Evolutionary conservation across 2,113 vertebrate genomes (phyloP).

Genomic region (Ptilonorhynchus violaceus): DNA sequence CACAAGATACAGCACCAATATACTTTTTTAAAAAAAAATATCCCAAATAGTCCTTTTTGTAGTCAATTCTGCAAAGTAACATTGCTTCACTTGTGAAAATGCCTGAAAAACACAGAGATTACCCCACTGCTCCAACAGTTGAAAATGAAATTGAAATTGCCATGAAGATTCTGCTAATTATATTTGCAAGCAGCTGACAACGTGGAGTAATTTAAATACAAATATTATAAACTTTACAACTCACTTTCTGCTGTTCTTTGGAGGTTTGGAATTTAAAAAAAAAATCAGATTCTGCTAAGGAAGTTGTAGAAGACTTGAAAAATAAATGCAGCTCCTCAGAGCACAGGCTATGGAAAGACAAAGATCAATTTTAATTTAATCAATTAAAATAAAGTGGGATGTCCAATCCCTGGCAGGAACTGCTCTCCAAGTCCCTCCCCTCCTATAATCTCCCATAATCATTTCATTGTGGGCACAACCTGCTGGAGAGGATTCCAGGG

Average conservation of each 20-base stretch:
- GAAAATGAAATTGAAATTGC: not conserved
- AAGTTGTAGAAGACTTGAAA: not conserved
- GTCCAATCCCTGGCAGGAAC: not conserved
- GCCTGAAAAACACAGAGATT: not conserved
- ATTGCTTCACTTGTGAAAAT: not conserved
- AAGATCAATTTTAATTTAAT: not conserved
- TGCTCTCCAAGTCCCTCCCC: not conserved
- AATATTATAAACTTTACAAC: not conserved
- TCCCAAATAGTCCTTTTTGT: not conserved
- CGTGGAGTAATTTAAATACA: not conserved
- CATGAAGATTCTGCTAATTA: not conserved
- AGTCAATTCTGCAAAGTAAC: not conserved
- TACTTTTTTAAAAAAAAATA: not conserved
- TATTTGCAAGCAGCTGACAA: not conserved
- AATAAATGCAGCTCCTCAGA: not conserved
- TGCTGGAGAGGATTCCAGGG: not conserved
- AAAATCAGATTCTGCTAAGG: not conserved
- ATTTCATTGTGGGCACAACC: not conserved
- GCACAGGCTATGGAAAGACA: not conserved
- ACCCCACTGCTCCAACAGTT: accelerated
- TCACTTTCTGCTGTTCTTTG: not conserved
- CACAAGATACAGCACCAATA: not conserved
- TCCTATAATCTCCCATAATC: not conserved
- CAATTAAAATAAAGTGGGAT: not conserved
- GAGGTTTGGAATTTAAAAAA: not conserved